phyloP scores from a whole-genome alignment of 2,797 vertebrate species.

The Serranus cabrilla region DNA sequence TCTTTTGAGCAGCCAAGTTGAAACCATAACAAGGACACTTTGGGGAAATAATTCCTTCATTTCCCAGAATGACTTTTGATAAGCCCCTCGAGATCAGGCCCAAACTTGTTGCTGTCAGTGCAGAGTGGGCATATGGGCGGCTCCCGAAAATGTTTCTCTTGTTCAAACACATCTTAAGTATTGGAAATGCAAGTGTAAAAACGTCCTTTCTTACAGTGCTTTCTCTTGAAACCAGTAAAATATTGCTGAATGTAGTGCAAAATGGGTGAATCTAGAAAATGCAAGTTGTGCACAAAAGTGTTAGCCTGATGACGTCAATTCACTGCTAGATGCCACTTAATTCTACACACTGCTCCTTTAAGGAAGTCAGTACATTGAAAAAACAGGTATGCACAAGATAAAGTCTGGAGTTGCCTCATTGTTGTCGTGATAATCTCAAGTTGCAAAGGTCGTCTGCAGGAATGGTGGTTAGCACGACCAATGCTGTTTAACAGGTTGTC shows the following conservation, averaged over 20 bases:
- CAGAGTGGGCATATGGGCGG: background rate
- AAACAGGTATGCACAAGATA: background rate
- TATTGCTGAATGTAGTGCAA: background rate
- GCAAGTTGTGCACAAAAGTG: background rate
- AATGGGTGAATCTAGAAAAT: background rate
- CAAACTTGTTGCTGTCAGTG: slow-evolving; percentile 25
- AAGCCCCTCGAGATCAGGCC: slow-evolving; percentile 16
- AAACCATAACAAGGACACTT: slow-evolving; percentile 1
- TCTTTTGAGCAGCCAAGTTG: background rate
- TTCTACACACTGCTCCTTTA: background rate
- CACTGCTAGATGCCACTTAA: too few relatives aligned
- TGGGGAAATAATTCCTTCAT: background rate
- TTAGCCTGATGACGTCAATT: too few relatives aligned
- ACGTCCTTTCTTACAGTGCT: background rate
- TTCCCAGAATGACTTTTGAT: slow-evolving; percentile 8
- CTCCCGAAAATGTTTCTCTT: slow-evolving; percentile 17
- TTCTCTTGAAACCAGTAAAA: background rate
- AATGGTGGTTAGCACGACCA: background rate
- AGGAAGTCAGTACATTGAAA: background rate
- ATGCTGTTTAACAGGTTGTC: slow-evolving; percentile 9
- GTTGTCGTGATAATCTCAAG: background rate
- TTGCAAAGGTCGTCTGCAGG: slow-evolving; percentile 31
- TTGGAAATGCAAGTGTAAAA: background rate
- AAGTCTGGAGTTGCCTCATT: slow-evolving; percentile 13
- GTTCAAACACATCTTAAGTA: slow-evolving; percentile 11